Evolutionary conservation across 2,797 vertebrate species (phyloP), one percentile per base, ranked within the genome.

Genomic region (Steatocranus sp.): DNA sequence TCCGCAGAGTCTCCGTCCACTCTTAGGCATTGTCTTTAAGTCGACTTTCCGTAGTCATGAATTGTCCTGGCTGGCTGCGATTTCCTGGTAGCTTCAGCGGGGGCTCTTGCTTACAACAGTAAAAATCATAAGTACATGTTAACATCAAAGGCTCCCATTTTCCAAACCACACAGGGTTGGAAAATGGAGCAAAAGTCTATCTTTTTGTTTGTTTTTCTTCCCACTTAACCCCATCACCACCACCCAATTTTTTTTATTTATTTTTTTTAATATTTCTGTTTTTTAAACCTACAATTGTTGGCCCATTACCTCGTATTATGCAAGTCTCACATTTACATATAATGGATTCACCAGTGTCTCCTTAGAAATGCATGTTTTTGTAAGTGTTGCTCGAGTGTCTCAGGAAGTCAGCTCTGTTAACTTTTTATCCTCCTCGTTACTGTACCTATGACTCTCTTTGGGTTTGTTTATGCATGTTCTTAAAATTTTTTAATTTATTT

Each of bases 61-160:
- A 76, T 89, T 91, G 89, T 88, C 81, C 83, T 54, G 15, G 30
- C 48, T 56, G 83, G 66, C 75, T 78, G 79, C 66, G 68, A 89
- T 79, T 87, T 91, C 82, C 83, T 76, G 80, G 79, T 89, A 80
- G 80, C 86, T 87, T 76, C 41, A 74, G 48, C 17, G 6, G 68
- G 53, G 25, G 80, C 73, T 78, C 50, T 81, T 12, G 51, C 73
- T 86, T 34, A 49, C 82, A 53, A 76, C 15, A 61, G 83, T 87
- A 10, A 85, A 86, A 86, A 77, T 84, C 70, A 36, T 68, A 70
- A 84, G 68, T 66, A 84, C 80, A 80, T 83, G 75, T 63, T 91
- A 80, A 86, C 87, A 89, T 92, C 74, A 89, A 85, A 89, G 86
- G 75, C 32, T 8, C 10, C 27, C 43, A 17, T 79, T 89, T 79